A percentile compares a stretch with the other conserved stretches of the same genome.
These are phyloP conservation scores for Anthopleura sola DNA, from an alignment of 64 coral and sea anemone species.

Conservation along the genomic window DNA sequence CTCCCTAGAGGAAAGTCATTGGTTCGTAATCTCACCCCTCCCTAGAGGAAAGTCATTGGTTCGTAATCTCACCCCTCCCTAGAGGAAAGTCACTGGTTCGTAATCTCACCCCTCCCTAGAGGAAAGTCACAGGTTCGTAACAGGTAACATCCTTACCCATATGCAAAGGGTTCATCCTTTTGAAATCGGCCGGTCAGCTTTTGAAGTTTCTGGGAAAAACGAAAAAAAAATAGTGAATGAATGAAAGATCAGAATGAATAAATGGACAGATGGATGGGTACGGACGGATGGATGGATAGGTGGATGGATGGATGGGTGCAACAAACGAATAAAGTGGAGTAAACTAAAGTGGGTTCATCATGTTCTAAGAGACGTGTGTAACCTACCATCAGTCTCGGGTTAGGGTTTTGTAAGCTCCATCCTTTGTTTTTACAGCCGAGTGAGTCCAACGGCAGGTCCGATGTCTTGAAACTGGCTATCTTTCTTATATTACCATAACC, in stretches of 20 bases:
- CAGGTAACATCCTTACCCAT: neutral
- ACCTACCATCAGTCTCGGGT: conserved; percentile 64
- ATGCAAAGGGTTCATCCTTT: neutral
- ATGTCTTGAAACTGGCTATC: conserved; percentile 18
- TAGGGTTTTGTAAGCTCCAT: conserved; percentile 52
- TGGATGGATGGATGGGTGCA: too few relatives aligned
- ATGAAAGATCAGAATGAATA: too few relatives aligned
- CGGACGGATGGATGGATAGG: too few relatives aligned
- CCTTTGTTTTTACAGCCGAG: conserved; percentile 30
- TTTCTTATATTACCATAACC: neutral
- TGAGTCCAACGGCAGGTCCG: conserved; percentile 48
- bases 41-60: neutral
- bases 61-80: too few relatives aligned
- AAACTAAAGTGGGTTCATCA: too few relatives aligned
- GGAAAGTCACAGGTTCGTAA: neutral
- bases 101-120: neutral
- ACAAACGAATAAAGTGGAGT: too few relatives aligned
- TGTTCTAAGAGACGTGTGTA: neutral
- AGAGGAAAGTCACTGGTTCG: too few relatives aligned
- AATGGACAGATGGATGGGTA: too few relatives aligned
- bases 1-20: too few relatives aligned
- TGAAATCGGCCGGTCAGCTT: neutral
- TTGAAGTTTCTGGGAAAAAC: neutral
- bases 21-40: neutral
- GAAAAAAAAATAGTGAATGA: too few relatives aligned